A percentile compares a stretch with the other conserved stretches of the same genome.
Evolutionary conservation across 2,113 vertebrate species (phyloP).

Genomic region (Grammomys surdaster): DNA sequence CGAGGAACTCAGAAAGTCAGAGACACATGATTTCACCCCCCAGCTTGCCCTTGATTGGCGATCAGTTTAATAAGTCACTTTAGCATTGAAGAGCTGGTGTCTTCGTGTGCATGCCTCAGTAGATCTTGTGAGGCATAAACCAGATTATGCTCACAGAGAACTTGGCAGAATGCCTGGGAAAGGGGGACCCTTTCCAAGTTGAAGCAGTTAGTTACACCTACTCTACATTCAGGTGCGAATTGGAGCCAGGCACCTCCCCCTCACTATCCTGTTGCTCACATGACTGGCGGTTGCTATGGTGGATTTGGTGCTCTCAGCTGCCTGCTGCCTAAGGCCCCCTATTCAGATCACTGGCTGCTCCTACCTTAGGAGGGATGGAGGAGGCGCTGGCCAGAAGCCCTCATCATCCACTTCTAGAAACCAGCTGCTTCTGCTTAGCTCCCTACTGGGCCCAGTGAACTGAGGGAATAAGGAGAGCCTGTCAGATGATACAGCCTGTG

Average conservation of each 20-base stretch:
- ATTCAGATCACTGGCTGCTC: accelerated
- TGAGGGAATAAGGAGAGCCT: not conserved
- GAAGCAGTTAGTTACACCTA: accelerated
- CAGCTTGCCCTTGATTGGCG: not conserved
- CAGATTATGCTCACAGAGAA: not conserved
- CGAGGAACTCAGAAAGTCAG: too few species aligned
- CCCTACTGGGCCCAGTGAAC: slow-evolving; percentile 54
- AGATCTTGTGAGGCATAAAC: not conserved
- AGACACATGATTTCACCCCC: not conserved
- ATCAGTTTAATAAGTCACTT: too few species aligned
- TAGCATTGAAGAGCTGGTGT: too few species aligned
- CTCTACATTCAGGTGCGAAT: accelerated
- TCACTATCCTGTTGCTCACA: not conserved
- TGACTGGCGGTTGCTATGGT: not conserved
- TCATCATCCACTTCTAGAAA: not conserved
- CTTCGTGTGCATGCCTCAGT: not conserved
- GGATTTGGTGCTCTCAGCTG: not conserved
- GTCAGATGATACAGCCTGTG: slow-evolving; percentile 25
- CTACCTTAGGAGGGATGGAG: too few species aligned
- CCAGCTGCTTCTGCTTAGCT: slow-evolving; percentile 50
- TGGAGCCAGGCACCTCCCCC: too few species aligned
- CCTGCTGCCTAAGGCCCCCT: accelerated
- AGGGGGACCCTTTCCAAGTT: accelerated
- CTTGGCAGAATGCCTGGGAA: not conserved
- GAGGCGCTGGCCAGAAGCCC: not conserved